Evolutionary conservation across 2,888 invertebrate genomes (phyloP).

Genomic region (Dysmachus trigonus): DNA sequence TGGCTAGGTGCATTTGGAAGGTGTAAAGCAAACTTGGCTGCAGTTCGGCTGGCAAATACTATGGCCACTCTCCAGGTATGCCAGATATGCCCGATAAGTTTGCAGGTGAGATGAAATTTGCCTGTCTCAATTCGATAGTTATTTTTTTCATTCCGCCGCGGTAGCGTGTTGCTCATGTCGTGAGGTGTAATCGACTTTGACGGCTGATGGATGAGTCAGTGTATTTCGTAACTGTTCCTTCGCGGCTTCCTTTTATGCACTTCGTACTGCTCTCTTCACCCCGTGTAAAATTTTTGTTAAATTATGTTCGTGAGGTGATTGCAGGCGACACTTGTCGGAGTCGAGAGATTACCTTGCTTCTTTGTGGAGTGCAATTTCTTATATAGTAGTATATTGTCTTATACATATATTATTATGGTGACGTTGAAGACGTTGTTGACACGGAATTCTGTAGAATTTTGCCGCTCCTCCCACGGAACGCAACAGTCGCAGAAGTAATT

Average conservation of each 20-base stretch:
- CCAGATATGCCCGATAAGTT: background rate
- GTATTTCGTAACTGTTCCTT: background rate
- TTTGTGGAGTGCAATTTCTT: background rate
- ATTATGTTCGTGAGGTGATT: background rate
- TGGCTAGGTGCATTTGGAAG: background rate
- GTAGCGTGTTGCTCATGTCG: background rate
- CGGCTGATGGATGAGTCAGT: background rate
- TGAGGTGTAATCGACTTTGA: background rate
- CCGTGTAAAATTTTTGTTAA: background rate
- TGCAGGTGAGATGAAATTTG: background rate
- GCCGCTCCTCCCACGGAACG: background rate
- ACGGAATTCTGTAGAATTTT: background rate
- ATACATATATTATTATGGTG: background rate
- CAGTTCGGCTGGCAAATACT: background rate
- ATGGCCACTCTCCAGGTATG: background rate
- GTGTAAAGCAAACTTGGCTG: background rate
- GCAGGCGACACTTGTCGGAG: background rate
- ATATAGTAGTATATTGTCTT: background rate
- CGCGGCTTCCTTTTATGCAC: background rate
- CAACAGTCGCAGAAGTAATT: background rate
- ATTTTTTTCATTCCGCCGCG: background rate
- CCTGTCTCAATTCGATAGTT: background rate
- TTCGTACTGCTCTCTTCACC: background rate
- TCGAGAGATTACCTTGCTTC: background rate
- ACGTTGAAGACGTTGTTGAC: background rate